phyloP scores from a whole-genome alignment of 2,888 invertebrate genomes.

The Drosophila merina region DNA sequence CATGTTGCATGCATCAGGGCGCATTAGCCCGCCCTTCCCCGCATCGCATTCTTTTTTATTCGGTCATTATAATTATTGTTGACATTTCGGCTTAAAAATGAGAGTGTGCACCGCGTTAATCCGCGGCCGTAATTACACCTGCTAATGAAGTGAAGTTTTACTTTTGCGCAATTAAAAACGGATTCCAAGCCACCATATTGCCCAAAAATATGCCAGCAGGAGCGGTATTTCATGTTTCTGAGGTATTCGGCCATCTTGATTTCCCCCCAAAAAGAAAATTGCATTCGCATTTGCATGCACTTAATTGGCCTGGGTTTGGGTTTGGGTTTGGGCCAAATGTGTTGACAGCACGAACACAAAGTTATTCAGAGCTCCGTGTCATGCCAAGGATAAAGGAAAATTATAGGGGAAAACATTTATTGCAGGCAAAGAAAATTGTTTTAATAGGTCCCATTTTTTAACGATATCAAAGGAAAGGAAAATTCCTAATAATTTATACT shows the following conservation, averaged over 20 bases:
- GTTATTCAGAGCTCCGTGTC: constrained; percentile 23
- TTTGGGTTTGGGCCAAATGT: constrained; percentile 18
- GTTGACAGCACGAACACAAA: constrained; percentile 38
- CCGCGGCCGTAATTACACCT: constrained; percentile 61
- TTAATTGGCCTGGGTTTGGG: constrained; percentile 49
- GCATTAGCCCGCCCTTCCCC: constrained; percentile 44
- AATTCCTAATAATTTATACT: constrained; percentile 9
- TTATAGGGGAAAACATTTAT: constrained; percentile 10
- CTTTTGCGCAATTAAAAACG: constrained; percentile 43
- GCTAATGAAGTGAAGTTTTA: constrained; percentile 71
- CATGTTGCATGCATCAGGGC: constrained; percentile 53
- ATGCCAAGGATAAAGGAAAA: constrained; percentile 31
- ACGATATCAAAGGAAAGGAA: constrained; percentile 7
- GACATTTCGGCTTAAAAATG: constrained; percentile 61
- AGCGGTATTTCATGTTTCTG: constrained; percentile 5
- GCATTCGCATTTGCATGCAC: constrained; percentile 55
- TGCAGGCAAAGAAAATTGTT: constrained; percentile 8
- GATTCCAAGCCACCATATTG: constrained; percentile 15
- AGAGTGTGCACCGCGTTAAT: constrained; percentile 46
- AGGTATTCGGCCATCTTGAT: constrained; percentile 14
- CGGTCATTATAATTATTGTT: constrained; percentile 69
- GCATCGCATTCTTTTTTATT: not conserved
- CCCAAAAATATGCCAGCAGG: constrained; percentile 12
- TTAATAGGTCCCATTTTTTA: constrained; percentile 19
- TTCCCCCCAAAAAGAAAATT: constrained; percentile 21